Evolutionary conservation across 1,140 invertebrate species (phyloP).

Genomic region (Euglossa dilemma): DNA sequence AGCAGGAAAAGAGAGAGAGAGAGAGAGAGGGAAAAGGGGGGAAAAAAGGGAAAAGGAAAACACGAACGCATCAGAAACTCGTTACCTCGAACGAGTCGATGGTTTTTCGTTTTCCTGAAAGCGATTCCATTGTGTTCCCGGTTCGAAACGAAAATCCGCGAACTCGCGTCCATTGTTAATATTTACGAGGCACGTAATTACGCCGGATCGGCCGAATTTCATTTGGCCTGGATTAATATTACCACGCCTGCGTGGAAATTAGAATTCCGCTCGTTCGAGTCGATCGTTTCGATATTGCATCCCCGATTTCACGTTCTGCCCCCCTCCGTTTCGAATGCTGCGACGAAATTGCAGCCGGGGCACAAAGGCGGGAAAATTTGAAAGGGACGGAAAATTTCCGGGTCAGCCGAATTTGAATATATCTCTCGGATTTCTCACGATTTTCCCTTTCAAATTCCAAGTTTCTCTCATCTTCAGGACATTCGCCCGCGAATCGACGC

Average conservation of each 20-base stretch:
- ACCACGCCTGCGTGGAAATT: slow-evolving; percentile 2
- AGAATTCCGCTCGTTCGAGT: neutral
- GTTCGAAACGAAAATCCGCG: neutral
- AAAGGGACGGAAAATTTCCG: neutral
- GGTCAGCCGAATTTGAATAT: neutral
- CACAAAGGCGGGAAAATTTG: neutral
- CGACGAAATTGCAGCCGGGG: neutral
- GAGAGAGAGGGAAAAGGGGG: no score
- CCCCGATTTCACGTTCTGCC: neutral
- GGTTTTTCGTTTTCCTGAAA: slow-evolving; percentile 3
- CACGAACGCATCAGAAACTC: slow-evolving; percentile 14
- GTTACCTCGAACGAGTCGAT: neutral
- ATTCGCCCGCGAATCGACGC: no score
- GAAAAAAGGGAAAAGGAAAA: neutral
- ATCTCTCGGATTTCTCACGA: neutral
- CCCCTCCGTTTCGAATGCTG: neutral
- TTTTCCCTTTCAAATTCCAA: no score
- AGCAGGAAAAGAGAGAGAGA: neutral
- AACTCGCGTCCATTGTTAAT: slow-evolving; percentile 1
- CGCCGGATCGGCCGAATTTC: neutral
- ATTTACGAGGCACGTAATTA: slow-evolving; percentile 13
- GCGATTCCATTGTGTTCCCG: neutral
- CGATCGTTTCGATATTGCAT: neutral
- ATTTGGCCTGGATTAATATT: slow-evolving; percentile 9
- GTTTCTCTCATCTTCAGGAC: no score